phyloP scores from a whole-genome alignment of 2,888 invertebrate genomes.

The Pantelozetes paolii region DNA sequence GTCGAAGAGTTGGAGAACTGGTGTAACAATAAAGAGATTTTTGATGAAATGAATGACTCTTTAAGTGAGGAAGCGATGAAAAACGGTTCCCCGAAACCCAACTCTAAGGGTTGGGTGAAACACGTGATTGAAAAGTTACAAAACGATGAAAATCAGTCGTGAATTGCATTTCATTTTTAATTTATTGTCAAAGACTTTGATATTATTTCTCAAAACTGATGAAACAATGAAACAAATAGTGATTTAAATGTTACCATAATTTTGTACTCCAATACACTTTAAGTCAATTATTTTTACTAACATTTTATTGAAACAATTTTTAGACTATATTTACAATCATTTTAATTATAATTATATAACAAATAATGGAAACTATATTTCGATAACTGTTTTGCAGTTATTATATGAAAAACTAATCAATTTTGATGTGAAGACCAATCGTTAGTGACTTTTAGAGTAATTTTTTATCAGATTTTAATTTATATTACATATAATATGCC shows the following conservation, averaged over 20 bases:
- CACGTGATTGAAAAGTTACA: slow-evolving; percentile 70
- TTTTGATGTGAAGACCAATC: slow-evolving; percentile 28
- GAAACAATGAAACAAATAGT: background rate
- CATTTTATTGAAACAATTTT: slow-evolving; percentile 10
- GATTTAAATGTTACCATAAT: background rate
- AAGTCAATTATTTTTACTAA: slow-evolving; percentile 35
- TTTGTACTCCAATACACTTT: slow-evolving; percentile 21
- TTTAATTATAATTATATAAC: slow-evolving; percentile 8
- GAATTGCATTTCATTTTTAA: background rate
- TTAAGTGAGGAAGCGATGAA: slow-evolving; percentile 50
- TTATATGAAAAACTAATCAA: slow-evolving; percentile 1
- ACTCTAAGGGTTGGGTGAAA: slow-evolving; percentile 65
- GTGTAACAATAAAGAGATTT: slow-evolving; percentile 45
- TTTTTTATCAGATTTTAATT: background rate
- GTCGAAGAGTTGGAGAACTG: slow-evolving; percentile 52
- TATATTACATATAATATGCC: slow-evolving; percentile 20
- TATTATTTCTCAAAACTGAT: background rate
- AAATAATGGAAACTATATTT: background rate
- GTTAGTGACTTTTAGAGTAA: slow-evolving; percentile 8
- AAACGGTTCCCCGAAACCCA: slow-evolving; percentile 45
- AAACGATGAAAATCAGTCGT: slow-evolving; percentile 45
- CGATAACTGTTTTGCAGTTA: slow-evolving; percentile 9
- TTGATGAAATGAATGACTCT: slow-evolving; percentile 47
- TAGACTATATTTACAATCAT: background rate
- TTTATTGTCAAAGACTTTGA: background rate